Base-by-base conservation (phyloP, 2,113 vertebrate genomes). In the Scalopus aquaticus region DNA sequence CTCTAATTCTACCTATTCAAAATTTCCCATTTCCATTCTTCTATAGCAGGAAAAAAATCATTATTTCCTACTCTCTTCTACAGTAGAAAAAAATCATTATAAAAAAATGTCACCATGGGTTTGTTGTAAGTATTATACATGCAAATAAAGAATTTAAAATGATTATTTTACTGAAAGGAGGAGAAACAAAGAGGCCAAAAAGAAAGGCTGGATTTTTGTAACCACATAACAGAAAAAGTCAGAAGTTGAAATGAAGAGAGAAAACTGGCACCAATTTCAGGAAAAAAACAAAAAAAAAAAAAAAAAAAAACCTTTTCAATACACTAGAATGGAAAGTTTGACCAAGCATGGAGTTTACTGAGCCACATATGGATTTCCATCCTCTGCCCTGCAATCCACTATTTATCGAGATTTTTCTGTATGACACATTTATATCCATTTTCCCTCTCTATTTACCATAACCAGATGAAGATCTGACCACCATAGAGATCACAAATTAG, bases 341-440 rank as follows among this genome's bases (percentile, higher is more conserved):
- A 93, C 79, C 65, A 82, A 3, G 35, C 35, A 98, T 98, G 98
- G 96, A 97, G 32, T 65, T 98, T 97, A 90, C 92, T 80, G 84
- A 95, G 56, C 0, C 76, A 74, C 28, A 85, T 95, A 12, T 99
- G 98, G 98, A 87, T 60, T 83, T 99, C 69, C 11, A 42, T 98
- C 92, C 98, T 98, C 39, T 35, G 99, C 98, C 37, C 24, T 0
- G n/a, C 97, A 49, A 94, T 99, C 10, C 96, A 99, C 79, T 99
- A 98, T 89, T 88, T 98, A 16, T 99, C 98, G 83, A 99, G 99
- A 76, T 99, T 99, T 92, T 98, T 99, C 93, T 98, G 84, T 96
- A 98, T 98, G 73, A 99, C 95, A 89, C 98, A 98, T 30, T 96
- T 99, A 86, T 99, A 99, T 90, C 98, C 99, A 69, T 99, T 99